phyloP scores from a whole-genome alignment of 2,797 vertebrate species.

The Serranus cabrilla region DNA sequence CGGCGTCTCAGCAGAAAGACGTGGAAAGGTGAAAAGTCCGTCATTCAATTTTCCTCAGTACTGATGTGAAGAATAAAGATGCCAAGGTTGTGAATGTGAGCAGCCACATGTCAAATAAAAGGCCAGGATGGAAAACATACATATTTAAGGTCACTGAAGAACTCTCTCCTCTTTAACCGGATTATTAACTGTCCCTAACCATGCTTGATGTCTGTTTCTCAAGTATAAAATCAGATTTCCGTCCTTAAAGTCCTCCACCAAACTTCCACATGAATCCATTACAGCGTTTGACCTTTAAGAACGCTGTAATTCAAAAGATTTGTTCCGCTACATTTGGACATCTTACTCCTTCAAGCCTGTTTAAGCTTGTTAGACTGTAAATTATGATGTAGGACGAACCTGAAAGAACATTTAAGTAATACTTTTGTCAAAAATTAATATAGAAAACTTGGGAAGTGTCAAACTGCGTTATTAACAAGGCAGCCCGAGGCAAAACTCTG shows the following conservation, averaged over 20 bases:
- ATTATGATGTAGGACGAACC: conserved; percentile 4
- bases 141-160: conserved; percentile 22
- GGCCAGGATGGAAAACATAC: conserved; percentile 11
- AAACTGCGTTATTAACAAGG: background rate
- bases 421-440: conserved; percentile 9
- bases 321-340: conserved; percentile 28
- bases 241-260: conserved; percentile 11
- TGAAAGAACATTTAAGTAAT: conserved; percentile 11
- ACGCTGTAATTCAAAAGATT: conserved; percentile 15
- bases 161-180: background rate
- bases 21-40: conserved; percentile 32
- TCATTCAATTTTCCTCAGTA: conserved; percentile 23
- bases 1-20: conserved; percentile 8
- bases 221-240: conserved; percentile 27
- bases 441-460: background rate
- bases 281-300: conserved; percentile 28
- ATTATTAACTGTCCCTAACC: background rate
- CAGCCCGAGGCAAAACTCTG: background rate
- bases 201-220: conserved; percentile 22
- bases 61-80: conserved; percentile 16
- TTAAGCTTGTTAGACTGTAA: background rate
- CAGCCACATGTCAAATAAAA: conserved; percentile 24
- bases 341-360: conserved; percentile 11
- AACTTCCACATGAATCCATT: conserved; percentile 23
- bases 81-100: conserved; percentile 19